Conservation (phyloP, 1,140 invertebrate species). For the Drosophila ogumai region DNA sequence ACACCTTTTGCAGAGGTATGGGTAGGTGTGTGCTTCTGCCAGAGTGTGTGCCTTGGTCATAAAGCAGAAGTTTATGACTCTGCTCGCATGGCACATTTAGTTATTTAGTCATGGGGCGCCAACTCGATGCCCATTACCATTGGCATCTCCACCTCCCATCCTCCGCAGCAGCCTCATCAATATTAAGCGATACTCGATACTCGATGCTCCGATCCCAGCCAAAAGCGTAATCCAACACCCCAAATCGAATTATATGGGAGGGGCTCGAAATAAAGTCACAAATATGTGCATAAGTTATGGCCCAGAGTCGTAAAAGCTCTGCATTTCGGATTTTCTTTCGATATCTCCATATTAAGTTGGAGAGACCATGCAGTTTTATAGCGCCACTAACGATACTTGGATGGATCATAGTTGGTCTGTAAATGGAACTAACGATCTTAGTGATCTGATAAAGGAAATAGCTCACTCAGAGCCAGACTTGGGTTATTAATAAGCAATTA, state of each 20-base stretch:
- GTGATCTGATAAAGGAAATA: slow-evolving; percentile 1
- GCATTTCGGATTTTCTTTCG: slow-evolving; percentile 35
- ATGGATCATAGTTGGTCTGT: slow-evolving; percentile 18
- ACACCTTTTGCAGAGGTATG: slow-evolving; percentile 18
- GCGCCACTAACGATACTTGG: slow-evolving; percentile 17
- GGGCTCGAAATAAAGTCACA: slow-evolving; percentile 58
- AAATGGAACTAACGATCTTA: slow-evolving; percentile 24
- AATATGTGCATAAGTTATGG: slow-evolving; percentile 81
- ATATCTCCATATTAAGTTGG: slow-evolving; percentile 22
- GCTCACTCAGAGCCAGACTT: not conserved
- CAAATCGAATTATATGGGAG: slow-evolving; percentile 16
- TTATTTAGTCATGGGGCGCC: slow-evolving; percentile 69
- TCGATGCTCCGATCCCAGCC: slow-evolving; percentile 8
- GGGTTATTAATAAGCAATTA: not conserved
- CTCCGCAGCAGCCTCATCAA: slow-evolving; percentile 58
- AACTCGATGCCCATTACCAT: slow-evolving; percentile 37
- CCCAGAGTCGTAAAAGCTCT: slow-evolving; percentile 68
- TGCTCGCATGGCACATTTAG: slow-evolving; percentile 74
- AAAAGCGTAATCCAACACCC: slow-evolving; percentile 66
- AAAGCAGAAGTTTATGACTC: slow-evolving; percentile 80
- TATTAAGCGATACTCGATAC: slow-evolving; percentile 77
- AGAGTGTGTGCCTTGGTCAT: slow-evolving; percentile 49
- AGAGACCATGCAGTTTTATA: slow-evolving; percentile 12
- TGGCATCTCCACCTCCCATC: slow-evolving; percentile 1
- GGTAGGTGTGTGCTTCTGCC: slow-evolving; percentile 11